phyloP scores from a whole-genome alignment of 1,140 invertebrate species.

The Nephila pilipes region DNA sequence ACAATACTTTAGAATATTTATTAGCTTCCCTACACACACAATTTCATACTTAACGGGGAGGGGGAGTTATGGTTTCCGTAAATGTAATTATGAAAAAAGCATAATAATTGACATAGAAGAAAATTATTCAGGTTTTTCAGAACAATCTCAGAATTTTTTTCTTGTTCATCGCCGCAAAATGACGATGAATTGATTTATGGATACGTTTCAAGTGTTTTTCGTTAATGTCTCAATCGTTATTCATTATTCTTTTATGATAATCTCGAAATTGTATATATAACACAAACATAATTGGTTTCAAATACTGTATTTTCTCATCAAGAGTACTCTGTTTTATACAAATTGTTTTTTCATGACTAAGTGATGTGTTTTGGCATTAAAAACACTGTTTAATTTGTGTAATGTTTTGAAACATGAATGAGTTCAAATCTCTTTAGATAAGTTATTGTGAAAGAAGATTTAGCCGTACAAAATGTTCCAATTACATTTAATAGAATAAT shows the following conservation, averaged over 20 bases:
- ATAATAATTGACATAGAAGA: not conserved
- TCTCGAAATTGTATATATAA: not conserved
- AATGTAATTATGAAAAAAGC: not conserved
- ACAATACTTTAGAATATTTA: not conserved
- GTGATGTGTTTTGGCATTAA: not conserved
- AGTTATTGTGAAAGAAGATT: no score
- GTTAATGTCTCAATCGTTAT: not conserved
- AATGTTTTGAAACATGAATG: no score
- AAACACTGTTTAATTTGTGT: no score
- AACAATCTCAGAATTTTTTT: not conserved
- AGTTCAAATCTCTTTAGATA: no score
- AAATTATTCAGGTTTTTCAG: not conserved
- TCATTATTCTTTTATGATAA: slow-evolving; percentile 17
- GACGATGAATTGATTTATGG: not conserved
- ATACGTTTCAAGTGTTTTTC: not conserved
- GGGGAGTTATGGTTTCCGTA: not conserved
- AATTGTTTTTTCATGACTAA: not conserved
- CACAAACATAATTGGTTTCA: not conserved
- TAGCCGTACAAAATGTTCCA: no score
- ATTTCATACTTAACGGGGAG: not conserved
- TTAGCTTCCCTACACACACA: no score
- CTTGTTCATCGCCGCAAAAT: not conserved
- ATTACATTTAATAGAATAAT: no score
- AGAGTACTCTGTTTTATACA: not conserved
- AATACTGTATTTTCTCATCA: not conserved